Evolutionary conservation across 1,140 invertebrate genomes (phyloP), one percentile per base, ranked within the genome.

Genomic region (Bombus confusus): DNA sequence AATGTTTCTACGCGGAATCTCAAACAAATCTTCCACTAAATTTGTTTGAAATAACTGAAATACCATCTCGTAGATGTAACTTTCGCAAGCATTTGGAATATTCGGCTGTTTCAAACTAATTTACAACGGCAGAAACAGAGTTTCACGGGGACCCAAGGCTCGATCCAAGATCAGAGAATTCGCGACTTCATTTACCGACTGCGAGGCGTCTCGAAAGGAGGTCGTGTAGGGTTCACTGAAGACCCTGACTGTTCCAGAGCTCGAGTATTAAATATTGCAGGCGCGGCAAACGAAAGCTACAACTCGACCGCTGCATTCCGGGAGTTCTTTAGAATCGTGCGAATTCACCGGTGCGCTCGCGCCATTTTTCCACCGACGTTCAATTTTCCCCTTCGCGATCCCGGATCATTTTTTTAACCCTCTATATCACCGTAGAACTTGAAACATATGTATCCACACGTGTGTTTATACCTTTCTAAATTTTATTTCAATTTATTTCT

Each of bases 221-320:
- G 83, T 85, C 83, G 76, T 47, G 41, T 66, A 57, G 83, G 83
- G 83, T 80, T 85, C 66, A 62, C 78, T 85, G 83, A 80, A 80
- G 78, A 80, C 77, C 78, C 78, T 80, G 77, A 81, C 83, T 85
- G 83, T 85, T 74, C 34, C 78, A 66, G 13, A 85, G 79, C 69
- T 81, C 57, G 79, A 81, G 59, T 85, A 85, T 85, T 85, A 85
- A 85, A 85, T 85, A 85, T 85, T 85, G 62, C 84, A 85, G 76
- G n/a, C 84, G 84, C 59, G 62, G 84, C 84, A 85, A 85, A 85
- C 84, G 84, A 85, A 85, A 85, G 84, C 84, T 81, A 81, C 84
- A 80, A 85, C 78, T 85, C 79, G 69, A 74, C 34, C 79, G n/a
- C 43, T 31, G 79, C 84, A 85, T 85, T 85, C 84, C 84, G 84